Evolutionary conservation across 2,113 vertebrate species (phyloP).

Genomic region (Thomomys bottae): DNA sequence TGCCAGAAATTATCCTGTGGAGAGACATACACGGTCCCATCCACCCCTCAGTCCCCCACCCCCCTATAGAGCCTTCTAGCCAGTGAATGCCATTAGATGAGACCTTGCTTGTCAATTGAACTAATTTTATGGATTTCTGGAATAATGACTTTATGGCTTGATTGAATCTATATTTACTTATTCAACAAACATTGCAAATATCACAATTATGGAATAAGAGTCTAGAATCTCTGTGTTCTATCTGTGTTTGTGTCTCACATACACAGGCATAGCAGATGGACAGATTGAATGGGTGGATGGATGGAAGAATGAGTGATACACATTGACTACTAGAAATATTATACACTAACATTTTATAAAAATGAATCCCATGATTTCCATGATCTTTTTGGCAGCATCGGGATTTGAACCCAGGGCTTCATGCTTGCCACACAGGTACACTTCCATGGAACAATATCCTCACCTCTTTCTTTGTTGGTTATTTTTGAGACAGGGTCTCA

Average conservation of each 20-base stretch:
- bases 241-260: accelerated
- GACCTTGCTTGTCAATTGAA: neutral
- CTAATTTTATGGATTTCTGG: neutral
- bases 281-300: neutral
- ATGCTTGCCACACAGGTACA: too few relatives aligned
- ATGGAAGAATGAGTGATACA: too few relatives aligned
- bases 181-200: neutral
- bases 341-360: neutral
- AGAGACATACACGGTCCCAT: neutral
- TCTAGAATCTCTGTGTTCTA: neutral
- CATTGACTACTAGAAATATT: neutral
- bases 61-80: too few relatives aligned
- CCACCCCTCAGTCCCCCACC: too few relatives aligned
- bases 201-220: neutral
- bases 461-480: too few relatives aligned
- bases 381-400: too few relatives aligned
- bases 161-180: neutral
- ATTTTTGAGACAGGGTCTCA: too few relatives aligned
- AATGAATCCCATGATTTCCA: too few relatives aligned
- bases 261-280: too few relatives aligned
- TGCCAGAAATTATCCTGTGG: accelerated
- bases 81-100: too few relatives aligned
- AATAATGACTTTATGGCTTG: neutral
- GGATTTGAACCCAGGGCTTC: too few relatives aligned
- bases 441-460: too few relatives aligned